Base-by-base conservation (phyloP, 53 echinoderm and acorn worm species). In the Temnopleurus reevesii region DNA sequence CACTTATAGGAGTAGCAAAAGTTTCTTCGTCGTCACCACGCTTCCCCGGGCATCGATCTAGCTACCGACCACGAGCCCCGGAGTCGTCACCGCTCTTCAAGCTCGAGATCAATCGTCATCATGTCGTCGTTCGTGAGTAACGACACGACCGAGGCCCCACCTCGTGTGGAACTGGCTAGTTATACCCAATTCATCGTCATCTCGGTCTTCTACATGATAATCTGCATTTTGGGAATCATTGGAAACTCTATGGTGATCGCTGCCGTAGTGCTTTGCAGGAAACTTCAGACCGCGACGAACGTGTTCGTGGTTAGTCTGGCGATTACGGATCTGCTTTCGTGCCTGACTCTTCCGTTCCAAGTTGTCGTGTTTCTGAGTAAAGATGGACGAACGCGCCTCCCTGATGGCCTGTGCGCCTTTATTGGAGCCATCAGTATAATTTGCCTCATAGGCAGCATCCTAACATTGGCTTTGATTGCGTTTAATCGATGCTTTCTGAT, bases 251-350 rank as follows among this genome's bases (percentile, higher is more conserved):
- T 87, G 45, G 88, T 87, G 51, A 87, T 87, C 53, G 71, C 71
- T 23, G 88, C 88, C 10, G 88, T 87, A 19, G 71, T 71, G 46
- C 71, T 87, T 19, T 87, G 88, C 36, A 30, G 88, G 7, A 87
- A 87, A 49, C 88, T 87, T 3, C 88, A 87, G 25, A 87, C 88
- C 31, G 19, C 88, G 71, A 87, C 88, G 49, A 87, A 87, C 29
- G 88, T 90, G 18, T 90, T 83, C 55, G 90, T 90, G 41, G 90
- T 90, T 15, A 90, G 71, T 65, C 71, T 90, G 10, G 90, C 90
- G 6, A 35, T 90, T 17, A 90, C 90, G 18, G 90, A 90, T 44
- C 71, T 90, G 18, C 60, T 90, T 0, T 83, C 90, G 2, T 63
- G 82, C 27, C 21, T 90, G 34, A 90, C 65, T 25, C 53, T 90